Conservation (phyloP, 2,888 invertebrate species). For the Iphiclides podalirius region DNA sequence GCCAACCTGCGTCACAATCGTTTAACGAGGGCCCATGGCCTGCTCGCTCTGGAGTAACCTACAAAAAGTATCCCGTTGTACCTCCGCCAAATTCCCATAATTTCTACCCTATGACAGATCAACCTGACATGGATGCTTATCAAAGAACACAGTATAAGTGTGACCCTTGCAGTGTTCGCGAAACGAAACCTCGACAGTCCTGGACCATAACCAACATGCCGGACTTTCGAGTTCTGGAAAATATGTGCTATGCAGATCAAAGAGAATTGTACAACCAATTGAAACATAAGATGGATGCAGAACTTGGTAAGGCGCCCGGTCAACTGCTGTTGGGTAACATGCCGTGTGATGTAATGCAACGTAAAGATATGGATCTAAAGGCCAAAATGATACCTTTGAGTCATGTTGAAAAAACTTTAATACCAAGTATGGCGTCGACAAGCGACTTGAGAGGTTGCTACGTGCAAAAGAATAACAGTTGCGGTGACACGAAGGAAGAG, state of each 20-base stretch:
- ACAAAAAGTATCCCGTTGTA: slow-evolving; percentile 66
- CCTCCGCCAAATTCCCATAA: slow-evolving; percentile 62
- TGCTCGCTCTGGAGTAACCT: slow-evolving; percentile 54
- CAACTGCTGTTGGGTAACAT: slow-evolving; percentile 58
- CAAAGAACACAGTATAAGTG: slow-evolving; percentile 66
- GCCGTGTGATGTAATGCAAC: slow-evolving; percentile 62
- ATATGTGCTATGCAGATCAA: slow-evolving; percentile 67
- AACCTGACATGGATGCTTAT: slow-evolving; percentile 58
- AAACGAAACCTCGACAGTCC: slow-evolving; percentile 71
- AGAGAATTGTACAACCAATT: slow-evolving; percentile 67
- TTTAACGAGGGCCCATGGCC: slow-evolving; percentile 70
- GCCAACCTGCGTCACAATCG: slow-evolving; percentile 50
- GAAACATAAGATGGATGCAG: slow-evolving; percentile 72
- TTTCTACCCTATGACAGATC: slow-evolving; percentile 64
- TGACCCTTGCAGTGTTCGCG: slow-evolving; percentile 62
- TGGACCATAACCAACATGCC: slow-evolving; percentile 74
- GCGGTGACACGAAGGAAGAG: slow-evolving; percentile 75
- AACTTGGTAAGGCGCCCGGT: slow-evolving; percentile 67
- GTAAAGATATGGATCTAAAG: slow-evolving; percentile 69
- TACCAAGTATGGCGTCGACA: slow-evolving; percentile 67
- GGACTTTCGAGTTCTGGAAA: slow-evolving; percentile 64
- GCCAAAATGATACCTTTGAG: slow-evolving; percentile 75
- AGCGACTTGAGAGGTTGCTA: slow-evolving; percentile 65
- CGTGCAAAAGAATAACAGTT: slow-evolving; percentile 71
- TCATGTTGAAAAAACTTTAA: slow-evolving; percentile 69